Evolutionary conservation across 2,113 vertebrate genomes (phyloP).

Genomic region (Tringa solitaria): DNA sequence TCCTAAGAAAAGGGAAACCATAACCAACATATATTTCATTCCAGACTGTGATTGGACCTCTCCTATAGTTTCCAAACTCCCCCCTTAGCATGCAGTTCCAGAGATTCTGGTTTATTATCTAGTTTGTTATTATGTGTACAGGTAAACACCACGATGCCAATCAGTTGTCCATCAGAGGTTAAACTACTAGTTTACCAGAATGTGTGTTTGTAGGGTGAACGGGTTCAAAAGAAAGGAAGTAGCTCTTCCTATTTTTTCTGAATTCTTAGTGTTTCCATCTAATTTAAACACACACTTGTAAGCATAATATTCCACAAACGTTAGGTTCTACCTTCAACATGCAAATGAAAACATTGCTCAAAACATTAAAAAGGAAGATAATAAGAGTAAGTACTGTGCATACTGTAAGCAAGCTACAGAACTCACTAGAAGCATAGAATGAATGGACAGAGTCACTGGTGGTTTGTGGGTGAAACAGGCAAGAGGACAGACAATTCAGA

Average conservation of each 20-base stretch:
- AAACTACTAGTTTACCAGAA: not conserved
- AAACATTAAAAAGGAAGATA: not conserved
- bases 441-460: not conserved
- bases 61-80: not conserved
- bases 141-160: not conserved
- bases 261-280: not conserved
- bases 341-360: not conserved
- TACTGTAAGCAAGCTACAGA: not conserved
- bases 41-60: not conserved
- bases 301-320: not conserved
- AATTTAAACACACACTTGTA: not conserved
- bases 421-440: not conserved
- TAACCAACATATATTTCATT: not conserved
- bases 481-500: not conserved
- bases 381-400: not conserved
- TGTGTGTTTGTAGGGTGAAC: not conserved
- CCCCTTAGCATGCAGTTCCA: accelerated
- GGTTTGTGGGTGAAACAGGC: not conserved
- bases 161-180: not conserved
- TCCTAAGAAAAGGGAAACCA: not conserved
- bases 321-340: not conserved
- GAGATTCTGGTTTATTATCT: not conserved
- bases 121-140: not conserved
- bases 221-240: not conserved
- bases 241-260: not conserved